phyloP scores from a whole-genome alignment of 2,888 invertebrate species.

The Cataglyphis albicans region DNA sequence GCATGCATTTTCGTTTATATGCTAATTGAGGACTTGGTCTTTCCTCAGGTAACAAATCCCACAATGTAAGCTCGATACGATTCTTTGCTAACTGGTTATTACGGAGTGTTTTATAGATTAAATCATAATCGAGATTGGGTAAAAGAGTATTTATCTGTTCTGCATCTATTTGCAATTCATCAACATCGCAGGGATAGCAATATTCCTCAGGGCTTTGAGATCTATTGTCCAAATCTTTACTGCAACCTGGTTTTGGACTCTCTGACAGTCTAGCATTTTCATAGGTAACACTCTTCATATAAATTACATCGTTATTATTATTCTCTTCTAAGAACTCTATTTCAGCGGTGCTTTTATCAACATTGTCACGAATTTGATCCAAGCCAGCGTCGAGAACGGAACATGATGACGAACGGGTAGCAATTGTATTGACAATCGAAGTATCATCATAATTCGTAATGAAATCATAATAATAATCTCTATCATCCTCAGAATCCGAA shows the following conservation, averaged over 20 bases:
- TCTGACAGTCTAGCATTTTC: background rate
- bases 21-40: constrained; percentile 31
- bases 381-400: background rate
- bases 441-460: constrained; percentile 27
- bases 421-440: background rate
- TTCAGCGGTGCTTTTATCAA: background rate
- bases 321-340: constrained; percentile 77
- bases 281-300: background rate
- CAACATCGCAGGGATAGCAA: too few species aligned
- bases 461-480: constrained; percentile 12
- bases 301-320: constrained; percentile 76
- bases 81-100: constrained; percentile 58
- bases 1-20: constrained; percentile 16
- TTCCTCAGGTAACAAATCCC: constrained; percentile 72
- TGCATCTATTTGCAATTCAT: constrained; percentile 49
- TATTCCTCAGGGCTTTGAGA: too few species aligned
- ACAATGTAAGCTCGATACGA: constrained; percentile 70
- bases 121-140: constrained; percentile 54
- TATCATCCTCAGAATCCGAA: constrained; percentile 61
- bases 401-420: background rate
- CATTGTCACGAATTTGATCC: background rate
- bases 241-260: constrained; percentile 76
- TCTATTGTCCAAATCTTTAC: constrained; percentile 70
- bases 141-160: constrained; percentile 61
- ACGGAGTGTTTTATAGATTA: constrained; percentile 57